Conservation (phyloP, 2,797 vertebrate genomes). For the Crocidura indochinensis region DNA sequence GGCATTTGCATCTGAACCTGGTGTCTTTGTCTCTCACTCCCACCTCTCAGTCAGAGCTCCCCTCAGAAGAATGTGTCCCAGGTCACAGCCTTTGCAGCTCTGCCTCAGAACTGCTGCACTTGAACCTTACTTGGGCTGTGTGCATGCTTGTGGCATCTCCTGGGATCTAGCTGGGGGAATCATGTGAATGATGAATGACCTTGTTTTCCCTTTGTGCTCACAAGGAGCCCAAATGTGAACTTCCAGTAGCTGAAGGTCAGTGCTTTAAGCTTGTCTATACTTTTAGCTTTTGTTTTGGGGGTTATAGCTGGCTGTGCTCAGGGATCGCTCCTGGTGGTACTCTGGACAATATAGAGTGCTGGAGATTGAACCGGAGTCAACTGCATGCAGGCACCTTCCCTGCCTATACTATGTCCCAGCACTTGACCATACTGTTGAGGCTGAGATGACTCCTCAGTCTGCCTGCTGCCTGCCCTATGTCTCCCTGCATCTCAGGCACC, state of each 20-base stretch:
- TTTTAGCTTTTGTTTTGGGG: no score
- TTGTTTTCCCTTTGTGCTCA: not conserved
- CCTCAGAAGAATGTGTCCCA: not conserved
- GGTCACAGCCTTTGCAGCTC: not conserved
- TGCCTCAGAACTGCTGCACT: not conserved
- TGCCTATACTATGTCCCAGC: not conserved
- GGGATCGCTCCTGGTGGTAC: no score
- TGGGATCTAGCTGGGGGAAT: not conserved
- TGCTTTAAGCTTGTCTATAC: no score
- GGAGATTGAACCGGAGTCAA: no score
- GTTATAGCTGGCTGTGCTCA: no score
- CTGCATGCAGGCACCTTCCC: no score
- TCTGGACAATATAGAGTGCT: no score
- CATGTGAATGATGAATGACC: no score
- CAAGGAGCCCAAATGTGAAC: not conserved
- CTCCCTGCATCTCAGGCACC: rapidly evolving
- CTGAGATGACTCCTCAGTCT: not conserved
- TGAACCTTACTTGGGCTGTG: not conserved
- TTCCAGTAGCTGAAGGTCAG: not conserved
- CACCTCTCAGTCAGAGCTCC: no score
- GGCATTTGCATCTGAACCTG: not conserved
- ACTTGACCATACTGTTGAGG: not conserved
- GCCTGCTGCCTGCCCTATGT: not conserved
- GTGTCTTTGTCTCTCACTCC: not conserved
- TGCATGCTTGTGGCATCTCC: not conserved